phyloP scores from a whole-genome alignment of 2,888 invertebrate genomes.

The Phortica okadai region DNA sequence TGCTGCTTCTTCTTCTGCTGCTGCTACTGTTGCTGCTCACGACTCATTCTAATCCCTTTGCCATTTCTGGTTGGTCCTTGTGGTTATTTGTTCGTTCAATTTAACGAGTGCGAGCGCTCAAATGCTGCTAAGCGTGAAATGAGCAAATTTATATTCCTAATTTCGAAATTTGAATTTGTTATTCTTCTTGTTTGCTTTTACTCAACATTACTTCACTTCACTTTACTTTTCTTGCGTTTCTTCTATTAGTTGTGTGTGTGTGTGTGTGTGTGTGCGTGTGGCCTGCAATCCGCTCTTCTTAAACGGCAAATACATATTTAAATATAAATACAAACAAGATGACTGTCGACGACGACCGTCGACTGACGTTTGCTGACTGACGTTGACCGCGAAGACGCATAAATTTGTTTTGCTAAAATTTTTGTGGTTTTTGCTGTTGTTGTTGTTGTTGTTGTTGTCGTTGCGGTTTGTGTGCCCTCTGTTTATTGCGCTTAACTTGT shows the following conservation, averaged over 20 bases:
- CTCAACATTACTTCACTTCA: neutral
- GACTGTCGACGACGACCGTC: too few relatives aligned
- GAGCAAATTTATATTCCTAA: conserved; percentile 50
- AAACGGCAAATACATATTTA: too few relatives aligned
- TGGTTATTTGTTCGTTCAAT: conserved; percentile 40
- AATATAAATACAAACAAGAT: too few relatives aligned
- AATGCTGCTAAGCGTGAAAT: conserved; percentile 45
- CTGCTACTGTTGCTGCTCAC: conserved; percentile 8
- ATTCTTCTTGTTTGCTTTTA: conserved; percentile 18
- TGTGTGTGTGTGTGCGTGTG: too few relatives aligned
- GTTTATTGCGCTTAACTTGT: too few relatives aligned
- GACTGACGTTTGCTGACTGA: too few relatives aligned
- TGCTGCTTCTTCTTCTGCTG: conserved; percentile 12
- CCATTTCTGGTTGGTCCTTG: conserved; percentile 32
- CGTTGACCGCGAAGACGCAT: neutral
- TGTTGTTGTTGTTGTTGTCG: neutral
- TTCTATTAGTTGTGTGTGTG: neutral
- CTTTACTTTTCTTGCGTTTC: neutral
- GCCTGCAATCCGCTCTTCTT: too few relatives aligned
- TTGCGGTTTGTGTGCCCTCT: too few relatives aligned
- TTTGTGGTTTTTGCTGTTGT: neutral
- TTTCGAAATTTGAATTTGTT: conserved; percentile 47
- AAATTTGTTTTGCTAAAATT: neutral
- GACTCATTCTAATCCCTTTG: conserved; percentile 2
- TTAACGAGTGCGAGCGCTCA: conserved; percentile 45